Percentiles rank a stretch among this genome's conserved stretches.
These are phyloP conservation scores for Caenorhabditis angaria DNA, from an alignment of 2,888 invertebrate genomes.

Conservation along the genomic window DNA sequence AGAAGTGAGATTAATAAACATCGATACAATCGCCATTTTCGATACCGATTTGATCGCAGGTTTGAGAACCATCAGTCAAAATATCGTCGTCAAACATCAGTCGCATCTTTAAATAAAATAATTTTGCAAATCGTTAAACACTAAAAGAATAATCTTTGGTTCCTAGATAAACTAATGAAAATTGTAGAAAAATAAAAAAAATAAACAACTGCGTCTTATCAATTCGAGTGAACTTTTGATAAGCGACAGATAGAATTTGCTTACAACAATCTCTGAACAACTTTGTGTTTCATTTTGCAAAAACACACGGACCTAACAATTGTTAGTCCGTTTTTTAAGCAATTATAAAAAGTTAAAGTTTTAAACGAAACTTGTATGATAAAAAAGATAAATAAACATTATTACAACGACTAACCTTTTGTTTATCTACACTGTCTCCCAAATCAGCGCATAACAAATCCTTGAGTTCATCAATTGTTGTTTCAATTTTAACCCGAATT, in stretches of 20 bases:
- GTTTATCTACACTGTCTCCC: not conserved
- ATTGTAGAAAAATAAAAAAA: no score
- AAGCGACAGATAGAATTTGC: not conserved
- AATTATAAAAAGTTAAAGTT: no score
- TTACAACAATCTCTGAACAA: not conserved
- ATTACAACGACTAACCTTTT: not conserved
- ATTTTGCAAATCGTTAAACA: not conserved
- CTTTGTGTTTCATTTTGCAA: no score
- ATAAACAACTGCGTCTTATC: not conserved
- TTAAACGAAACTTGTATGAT: no score
- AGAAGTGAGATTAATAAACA: constrained; percentile 8
- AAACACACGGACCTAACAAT: no score
- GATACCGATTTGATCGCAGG: constrained; percentile 15
- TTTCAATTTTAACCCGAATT: not conserved
- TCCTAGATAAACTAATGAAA: not conserved
- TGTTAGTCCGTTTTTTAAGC: no score
- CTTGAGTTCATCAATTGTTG: constrained; percentile 15
- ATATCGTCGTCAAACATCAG: constrained; percentile 38
- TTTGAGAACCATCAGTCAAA: constrained; percentile 6
- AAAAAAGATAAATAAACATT: no score
- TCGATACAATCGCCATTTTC: constrained; percentile 43
- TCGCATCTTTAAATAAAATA: constrained; percentile 5
- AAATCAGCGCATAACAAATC: not conserved
- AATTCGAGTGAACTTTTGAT: not conserved
- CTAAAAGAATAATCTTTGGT: not conserved